phyloP scores from a whole-genome alignment of 2,797 vertebrate species.

The Pangasius krempfi region DNA sequence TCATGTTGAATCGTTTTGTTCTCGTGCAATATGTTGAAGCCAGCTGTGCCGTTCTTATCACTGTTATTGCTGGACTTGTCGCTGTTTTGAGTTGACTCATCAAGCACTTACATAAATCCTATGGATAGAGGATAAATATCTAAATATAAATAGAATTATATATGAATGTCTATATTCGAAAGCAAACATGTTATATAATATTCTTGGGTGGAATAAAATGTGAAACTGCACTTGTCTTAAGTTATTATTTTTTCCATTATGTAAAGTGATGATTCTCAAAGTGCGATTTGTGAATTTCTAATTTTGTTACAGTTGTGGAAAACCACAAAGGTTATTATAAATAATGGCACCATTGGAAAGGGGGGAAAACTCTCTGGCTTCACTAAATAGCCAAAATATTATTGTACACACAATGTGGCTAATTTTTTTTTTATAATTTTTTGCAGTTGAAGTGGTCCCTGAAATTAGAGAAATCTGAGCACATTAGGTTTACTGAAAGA shows the following conservation, averaged over 20 bases:
- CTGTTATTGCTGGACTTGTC: constrained; percentile 55
- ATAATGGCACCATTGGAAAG: background rate
- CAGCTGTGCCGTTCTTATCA: constrained; percentile 62
- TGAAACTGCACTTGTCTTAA: constrained; percentile 58
- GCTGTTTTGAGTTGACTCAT: constrained; percentile 61
- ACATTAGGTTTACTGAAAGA: background rate
- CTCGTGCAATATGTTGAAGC: constrained; percentile 80
- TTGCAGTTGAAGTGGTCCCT: background rate
- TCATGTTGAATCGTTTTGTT: constrained; percentile 45
- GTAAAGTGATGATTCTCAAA: background rate
- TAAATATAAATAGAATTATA: constrained; percentile 28
- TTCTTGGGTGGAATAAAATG: constrained; percentile 55
- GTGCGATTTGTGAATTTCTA: background rate
- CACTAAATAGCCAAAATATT: constrained; percentile 1
- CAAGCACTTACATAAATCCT: constrained; percentile 74
- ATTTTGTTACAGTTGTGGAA: background rate
- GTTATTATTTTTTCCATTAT: constrained; percentile 5
- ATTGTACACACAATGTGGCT: background rate
- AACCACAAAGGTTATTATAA: background rate
- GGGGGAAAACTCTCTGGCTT: background rate
- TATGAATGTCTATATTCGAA: constrained; percentile 42
- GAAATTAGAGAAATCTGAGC: background rate
- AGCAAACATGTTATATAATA: constrained; percentile 38
- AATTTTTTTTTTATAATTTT: background rate
- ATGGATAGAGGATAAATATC: constrained; percentile 59